Evolutionary conservation across 2,888 invertebrate species (phyloP).

Genomic region (Cybosia mesomella): DNA sequence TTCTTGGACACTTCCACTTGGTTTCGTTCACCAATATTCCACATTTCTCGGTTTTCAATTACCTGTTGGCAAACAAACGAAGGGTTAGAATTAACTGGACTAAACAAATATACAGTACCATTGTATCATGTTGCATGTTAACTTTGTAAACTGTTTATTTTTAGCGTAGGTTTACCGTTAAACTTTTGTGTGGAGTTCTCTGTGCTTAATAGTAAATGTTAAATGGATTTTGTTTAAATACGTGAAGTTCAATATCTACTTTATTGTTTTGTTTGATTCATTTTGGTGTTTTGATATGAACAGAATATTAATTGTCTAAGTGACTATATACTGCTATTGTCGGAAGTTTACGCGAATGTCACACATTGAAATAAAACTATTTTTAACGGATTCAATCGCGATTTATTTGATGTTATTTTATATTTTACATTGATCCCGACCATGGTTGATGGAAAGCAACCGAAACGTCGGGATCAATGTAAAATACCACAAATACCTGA

Average conservation of each 20-base stretch:
- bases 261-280: not conserved
- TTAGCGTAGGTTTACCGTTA: not conserved
- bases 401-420: too few species aligned
- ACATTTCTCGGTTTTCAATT: slow-evolving; percentile 65
- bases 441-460: too few species aligned
- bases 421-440: too few species aligned
- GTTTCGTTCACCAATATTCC: slow-evolving; percentile 50
- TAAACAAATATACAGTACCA: slow-evolving; percentile 20
- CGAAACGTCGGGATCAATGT: too few species aligned
- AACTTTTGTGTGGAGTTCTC: slow-evolving; percentile 8
- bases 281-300: not conserved
- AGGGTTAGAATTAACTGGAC: slow-evolving; percentile 16
- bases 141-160: slow-evolving; percentile 17
- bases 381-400: too few species aligned
- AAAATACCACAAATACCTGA: too few species aligned
- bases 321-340: too few species aligned
- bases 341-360: too few species aligned
- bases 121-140: slow-evolving; percentile 15
- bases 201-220: slow-evolving; percentile 10
- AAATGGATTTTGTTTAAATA: slow-evolving; percentile 12
- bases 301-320: too few species aligned
- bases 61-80: slow-evolving; percentile 45
- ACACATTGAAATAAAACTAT: too few species aligned
- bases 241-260: not conserved
- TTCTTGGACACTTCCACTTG: slow-evolving; percentile 51